These are phyloP conservation scores for Scaptomyza montana DNA, from an alignment of 1,140 invertebrate genomes.

Conservation along the genomic window DNA sequence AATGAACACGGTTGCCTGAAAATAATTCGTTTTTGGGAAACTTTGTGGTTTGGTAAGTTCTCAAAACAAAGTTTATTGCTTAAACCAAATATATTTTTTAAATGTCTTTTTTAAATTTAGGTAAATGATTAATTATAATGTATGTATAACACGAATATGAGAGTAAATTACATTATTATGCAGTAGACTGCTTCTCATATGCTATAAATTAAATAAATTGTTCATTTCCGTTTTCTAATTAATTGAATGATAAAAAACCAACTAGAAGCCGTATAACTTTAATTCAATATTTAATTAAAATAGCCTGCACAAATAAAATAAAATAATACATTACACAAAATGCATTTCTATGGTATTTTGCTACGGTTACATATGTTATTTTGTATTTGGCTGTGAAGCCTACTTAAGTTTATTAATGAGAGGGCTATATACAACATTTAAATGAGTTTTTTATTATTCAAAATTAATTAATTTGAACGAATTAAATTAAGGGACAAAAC, in stretches of 20 bases:
- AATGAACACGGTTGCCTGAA: constrained; percentile 5
- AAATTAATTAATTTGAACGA: neutral
- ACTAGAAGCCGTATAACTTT: constrained; percentile 22
- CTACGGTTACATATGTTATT: neutral
- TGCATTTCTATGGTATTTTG: constrained; percentile 14
- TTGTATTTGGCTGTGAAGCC: neutral
- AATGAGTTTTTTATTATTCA: neutral
- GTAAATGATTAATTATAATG: constrained; percentile 22
- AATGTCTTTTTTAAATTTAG: too few species aligned
- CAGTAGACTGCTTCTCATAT: constrained; percentile 27
- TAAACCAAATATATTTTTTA: too few species aligned
- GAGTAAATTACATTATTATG: constrained; percentile 17
- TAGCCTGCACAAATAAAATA: constrained; percentile 25
- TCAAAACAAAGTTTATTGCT: too few species aligned
- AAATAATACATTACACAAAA: constrained; percentile 40
- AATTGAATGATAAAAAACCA: constrained; percentile 38
- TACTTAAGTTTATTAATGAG: neutral
- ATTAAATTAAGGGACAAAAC: neutral
- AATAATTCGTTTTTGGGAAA: too few species aligned
- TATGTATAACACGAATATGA: neutral
- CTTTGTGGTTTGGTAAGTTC: too few species aligned
- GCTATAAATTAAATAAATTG: constrained; percentile 74
- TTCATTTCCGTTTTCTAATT: constrained; percentile 74
- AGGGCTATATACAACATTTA: neutral
- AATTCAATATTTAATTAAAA: constrained; percentile 67